Base-by-base conservation (phyloP, 2,888 invertebrate genomes). In the Blera fallax region DNA sequence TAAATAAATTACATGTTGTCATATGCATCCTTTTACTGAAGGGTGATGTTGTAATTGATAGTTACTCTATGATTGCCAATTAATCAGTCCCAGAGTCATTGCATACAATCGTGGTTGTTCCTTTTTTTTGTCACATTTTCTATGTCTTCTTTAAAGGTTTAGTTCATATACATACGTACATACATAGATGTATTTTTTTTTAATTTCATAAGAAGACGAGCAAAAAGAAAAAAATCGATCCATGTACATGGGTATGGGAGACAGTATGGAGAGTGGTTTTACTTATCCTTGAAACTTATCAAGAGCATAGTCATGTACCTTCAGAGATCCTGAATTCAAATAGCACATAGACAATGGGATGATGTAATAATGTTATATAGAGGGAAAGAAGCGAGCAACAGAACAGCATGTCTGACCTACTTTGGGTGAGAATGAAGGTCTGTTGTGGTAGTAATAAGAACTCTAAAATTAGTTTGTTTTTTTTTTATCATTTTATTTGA, bases 201-300 rank as follows among this genome's bases (percentile, higher is more conserved):
- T 60, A 56, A 62, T 60, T 45, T 69, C 16, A 54, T 40, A 8
- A 80, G 62, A 69, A 58, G 69, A 69, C 76, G 18, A 62, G 3
- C 54, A 81, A 58, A 14, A 21, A 58, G 16, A 21, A 50, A 70
- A 76, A 82, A 70, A 76, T 82, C 81, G 70, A 82, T 82, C 29
- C 16, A 69, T 67, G 45, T 34, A 8, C 14, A n/a, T 21, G 24
- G 11, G 27, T 45, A 37, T 45, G 52, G 2, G 18, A 0, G 0
- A 40, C 18, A 29, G 60, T 24, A 72, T 24, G 27, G n/a, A 21
- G n/a, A 32, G 37, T 32, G 52, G 21, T 74, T 80, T 70, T 34
- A 56, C 74, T 80, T 74, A 80, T 74, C 84, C 84, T 84, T 80
- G 80, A 70, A 70, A 80, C 43, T 76, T 80, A 65, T 80, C 74